These are phyloP conservation scores for Coenonympha arcania DNA, from an alignment of 2,888 invertebrate species.

Conservation along the genomic window DNA sequence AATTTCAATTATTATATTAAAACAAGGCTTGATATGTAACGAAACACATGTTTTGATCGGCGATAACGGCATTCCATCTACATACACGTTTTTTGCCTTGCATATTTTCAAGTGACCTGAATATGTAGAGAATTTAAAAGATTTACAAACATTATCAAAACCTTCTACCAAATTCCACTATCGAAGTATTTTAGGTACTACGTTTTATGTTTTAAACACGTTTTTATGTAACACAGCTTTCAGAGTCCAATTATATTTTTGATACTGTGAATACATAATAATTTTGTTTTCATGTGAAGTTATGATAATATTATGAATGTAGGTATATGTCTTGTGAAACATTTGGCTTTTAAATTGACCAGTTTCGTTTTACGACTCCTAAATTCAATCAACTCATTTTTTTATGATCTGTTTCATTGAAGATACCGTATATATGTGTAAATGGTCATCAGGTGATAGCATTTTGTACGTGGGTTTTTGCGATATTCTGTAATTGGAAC, in stretches of 20 bases:
- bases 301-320: not conserved
- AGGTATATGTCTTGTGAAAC: constrained; percentile 38
- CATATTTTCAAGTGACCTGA: constrained; percentile 5
- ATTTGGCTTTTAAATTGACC: constrained; percentile 38
- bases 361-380: constrained; percentile 47
- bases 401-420: constrained; percentile 45
- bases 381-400: constrained; percentile 43
- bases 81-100: not conserved
- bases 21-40: not conserved
- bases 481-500: constrained; percentile 31
- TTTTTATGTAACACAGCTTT: not conserved
- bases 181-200: not conserved
- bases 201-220: not conserved
- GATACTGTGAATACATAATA: not conserved
- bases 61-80: constrained; percentile 1
- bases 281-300: not conserved
- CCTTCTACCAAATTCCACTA: not conserved
- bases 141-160: not conserved
- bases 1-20: not conserved
- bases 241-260: not conserved
- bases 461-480: constrained; percentile 29
- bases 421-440: constrained; percentile 48
- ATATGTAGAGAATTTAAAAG: not conserved
- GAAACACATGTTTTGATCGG: not conserved
- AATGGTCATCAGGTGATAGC: constrained; percentile 40